Base-by-base conservation (phyloP, 2,113 vertebrate genomes). In the Aphyosemion australe region DNA sequence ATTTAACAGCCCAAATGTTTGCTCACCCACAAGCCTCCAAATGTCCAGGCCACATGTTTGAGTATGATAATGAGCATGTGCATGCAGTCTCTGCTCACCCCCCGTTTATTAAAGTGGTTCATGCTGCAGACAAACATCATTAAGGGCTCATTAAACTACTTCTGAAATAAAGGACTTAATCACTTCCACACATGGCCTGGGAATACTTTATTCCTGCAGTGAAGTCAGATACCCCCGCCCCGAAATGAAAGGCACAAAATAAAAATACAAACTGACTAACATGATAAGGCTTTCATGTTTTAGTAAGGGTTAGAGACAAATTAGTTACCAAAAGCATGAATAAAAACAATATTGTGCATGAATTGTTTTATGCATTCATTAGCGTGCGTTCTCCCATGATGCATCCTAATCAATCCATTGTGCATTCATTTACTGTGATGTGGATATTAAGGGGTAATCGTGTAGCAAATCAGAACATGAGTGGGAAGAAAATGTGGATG, bases 41-140 rank as follows among this genome's bases (percentile, higher is more conserved):
- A 43, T 20, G 12, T 61, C 46, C 31, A 2, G 2, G 37, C 14
- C n/a, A 32, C 46, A 31, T 71, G 64, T 78, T 53, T 62, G 57
- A 48, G 41, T 49, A 60, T 74, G 56, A 65, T 66, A 75, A 63
- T 49, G 65, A 76, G 32, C 45, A 34, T 52, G 60, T 41, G 26
- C 59, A 62, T 51, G 2, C 2, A 54, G 26, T 37, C 53, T 53
- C 64, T 15, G 8, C 16, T 58, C 61, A 57, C n/a, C 34, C 37
- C 2, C 21, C 42, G 0, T 65, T 65, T 50, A 72, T 74, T 59
- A 61, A 78, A 65, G 45, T 41, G n/a, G 51, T 74, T 56, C 32
- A 31, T 13, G 42, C 47, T 63, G 34, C 62, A 0, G 52, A 74
- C 42, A 62, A 74, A 68, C 69, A 64, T 52, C 62, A 68, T 34